Base-by-base conservation (phyloP, 1,140 invertebrate genomes). In the Meloidogyne chitwoodi region DNA sequence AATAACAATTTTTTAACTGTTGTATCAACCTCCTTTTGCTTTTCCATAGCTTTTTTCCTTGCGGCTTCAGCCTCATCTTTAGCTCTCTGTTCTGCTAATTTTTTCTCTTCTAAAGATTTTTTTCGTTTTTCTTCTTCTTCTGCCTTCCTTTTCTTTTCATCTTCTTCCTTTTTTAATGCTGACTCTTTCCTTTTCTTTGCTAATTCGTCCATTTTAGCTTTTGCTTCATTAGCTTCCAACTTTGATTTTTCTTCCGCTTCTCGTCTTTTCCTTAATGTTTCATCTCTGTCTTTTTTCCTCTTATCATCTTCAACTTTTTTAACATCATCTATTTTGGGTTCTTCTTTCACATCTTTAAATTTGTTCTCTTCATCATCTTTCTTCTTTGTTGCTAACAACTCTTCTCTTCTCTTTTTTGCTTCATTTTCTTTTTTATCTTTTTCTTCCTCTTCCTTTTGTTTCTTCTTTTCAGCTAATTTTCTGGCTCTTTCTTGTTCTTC, bases 21-120 rank as follows among this genome's bases (percentile, higher is more conserved):
- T 8, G 31, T 70, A 27, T 44, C 68, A 27, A 44, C 5, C 10
- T 70, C 38, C 12, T 70, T 70, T 29, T 27, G n/a, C 44, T 26
- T 38, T 14, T 48, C 65, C 41, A 65, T 31, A 16, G 31, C 26
- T 41, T 77, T 74, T 44, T 61, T 68, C 2, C 48, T 34, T 22
- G 62, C 70, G 14, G 76, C 76, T 74, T 74, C 70, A 3, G 70
- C 29, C 22, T 75, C 64, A 19, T 74, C 73, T 12, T 63, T 68
- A 0, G 63, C 44, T 11, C 56, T 74, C 11, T 68, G 26, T 14
- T 77, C 56, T 22, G 69, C 73, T 24, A 74, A 24, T 48, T 70
- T 41, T 67, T 77, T 68, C 31, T n/a, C 65, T 63, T 16, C 73
- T 38, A 27, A 41, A 22, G 66, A 67, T 38, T 69, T 63, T 24